A percentile compares a stretch with the other conserved stretches of the same genome.
phyloP scores from a whole-genome alignment of 2,888 invertebrate genomes.

The Apeira syringaria region DNA sequence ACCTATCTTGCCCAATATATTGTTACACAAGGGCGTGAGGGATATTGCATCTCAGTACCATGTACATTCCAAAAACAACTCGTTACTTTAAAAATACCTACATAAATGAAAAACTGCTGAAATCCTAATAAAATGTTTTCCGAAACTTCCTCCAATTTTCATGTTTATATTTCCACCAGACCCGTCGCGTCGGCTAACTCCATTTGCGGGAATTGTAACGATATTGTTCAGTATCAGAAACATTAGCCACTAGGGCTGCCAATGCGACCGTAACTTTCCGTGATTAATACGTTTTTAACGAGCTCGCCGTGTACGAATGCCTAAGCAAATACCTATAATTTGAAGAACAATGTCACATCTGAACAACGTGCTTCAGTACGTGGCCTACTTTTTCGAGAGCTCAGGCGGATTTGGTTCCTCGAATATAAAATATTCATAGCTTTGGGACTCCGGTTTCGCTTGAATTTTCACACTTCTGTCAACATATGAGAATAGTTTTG shows the following conservation, averaged over 20 bases:
- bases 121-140: constrained; percentile 16
- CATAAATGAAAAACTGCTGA: constrained; percentile 13
- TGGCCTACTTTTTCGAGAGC: constrained; percentile 27
- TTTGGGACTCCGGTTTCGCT: constrained; percentile 7
- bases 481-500: constrained; percentile 5
- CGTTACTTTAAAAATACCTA: too few species aligned
- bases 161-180: constrained; percentile 26
- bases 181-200: constrained; percentile 18
- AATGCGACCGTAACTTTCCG: constrained; percentile 26
- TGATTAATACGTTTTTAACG: constrained; percentile 51
- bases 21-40: too few species aligned
- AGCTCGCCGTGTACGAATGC: constrained; percentile 22
- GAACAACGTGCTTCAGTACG: constrained; percentile 8
- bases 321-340: constrained; percentile 13
- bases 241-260: constrained; percentile 33
- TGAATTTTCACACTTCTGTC: constrained; percentile 22
- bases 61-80: too few species aligned
- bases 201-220: constrained; percentile 22
- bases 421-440: constrained; percentile 29
- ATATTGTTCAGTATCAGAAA: constrained; percentile 25
- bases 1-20: too few species aligned
- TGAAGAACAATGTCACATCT: constrained; percentile 13
- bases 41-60: too few species aligned
- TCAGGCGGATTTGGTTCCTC: constrained; percentile 22
- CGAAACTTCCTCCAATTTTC: constrained; percentile 25